A percentile compares a stretch with the other conserved stretches of the same genome.
phyloP scores from a whole-genome alignment of 2,888 invertebrate genomes.

The Ectemnius cavifrons region DNA sequence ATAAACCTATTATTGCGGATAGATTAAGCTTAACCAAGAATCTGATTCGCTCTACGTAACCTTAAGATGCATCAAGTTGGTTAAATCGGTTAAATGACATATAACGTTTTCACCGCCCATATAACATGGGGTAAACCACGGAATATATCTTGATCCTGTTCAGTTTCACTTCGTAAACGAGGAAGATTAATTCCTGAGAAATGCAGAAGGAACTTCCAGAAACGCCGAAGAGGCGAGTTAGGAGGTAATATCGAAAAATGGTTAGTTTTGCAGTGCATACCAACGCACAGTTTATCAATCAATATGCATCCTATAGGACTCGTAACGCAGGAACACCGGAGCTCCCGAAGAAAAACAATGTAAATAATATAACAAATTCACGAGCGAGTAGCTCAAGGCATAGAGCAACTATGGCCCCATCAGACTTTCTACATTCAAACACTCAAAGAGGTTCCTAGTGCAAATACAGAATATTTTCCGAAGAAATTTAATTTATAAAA shows the following conservation, averaged over 20 bases:
- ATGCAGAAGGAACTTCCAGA: slow-evolving; percentile 52
- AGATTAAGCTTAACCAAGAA: neutral
- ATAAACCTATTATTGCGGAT: too few relatives aligned
- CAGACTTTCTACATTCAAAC: slow-evolving; percentile 36
- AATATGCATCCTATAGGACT: slow-evolving; percentile 7
- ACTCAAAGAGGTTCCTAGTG: slow-evolving; percentile 18
- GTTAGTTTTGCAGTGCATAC: neutral
- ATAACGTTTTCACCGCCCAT: too few relatives aligned
- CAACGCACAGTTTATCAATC: neutral
- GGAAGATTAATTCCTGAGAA: neutral
- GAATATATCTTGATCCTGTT: too few relatives aligned
- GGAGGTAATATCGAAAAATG: slow-evolving; percentile 34
- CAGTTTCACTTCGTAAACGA: too few relatives aligned
- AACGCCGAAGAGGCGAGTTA: slow-evolving; percentile 41
- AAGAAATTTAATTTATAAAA: neutral
- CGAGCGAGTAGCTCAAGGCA: slow-evolving; percentile 20
- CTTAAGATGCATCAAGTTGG: neutral
- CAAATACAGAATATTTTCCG: neutral
- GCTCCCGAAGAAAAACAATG: neutral
- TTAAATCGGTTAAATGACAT: too few relatives aligned
- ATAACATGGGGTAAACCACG: too few relatives aligned
- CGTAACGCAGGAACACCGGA: slow-evolving; percentile 17
- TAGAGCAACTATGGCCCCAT: slow-evolving; percentile 49
- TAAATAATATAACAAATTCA: neutral
- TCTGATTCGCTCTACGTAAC: slow-evolving; percentile 6